These are phyloP conservation scores for Prionace glauca DNA, from an alignment of 2,797 vertebrate genomes.

Conservation along the genomic window DNA sequence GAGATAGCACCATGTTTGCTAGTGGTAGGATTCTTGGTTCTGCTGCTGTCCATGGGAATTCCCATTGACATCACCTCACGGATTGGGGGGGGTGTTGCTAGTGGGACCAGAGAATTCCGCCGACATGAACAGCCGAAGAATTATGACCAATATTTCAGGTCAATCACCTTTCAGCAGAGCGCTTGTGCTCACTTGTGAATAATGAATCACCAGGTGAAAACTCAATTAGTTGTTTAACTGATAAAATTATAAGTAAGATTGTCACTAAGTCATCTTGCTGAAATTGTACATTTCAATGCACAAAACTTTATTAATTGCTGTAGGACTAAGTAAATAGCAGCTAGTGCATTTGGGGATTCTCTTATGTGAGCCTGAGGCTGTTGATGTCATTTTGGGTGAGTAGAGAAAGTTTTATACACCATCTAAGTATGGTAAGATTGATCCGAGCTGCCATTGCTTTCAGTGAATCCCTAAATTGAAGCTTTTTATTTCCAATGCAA, in stretches of 20 bases:
- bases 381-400: background rate
- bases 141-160: background rate
- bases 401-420: background rate
- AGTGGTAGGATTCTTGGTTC: too few species aligned
- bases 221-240: background rate
- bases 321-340: background rate
- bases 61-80: too few species aligned
- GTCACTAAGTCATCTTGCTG: background rate
- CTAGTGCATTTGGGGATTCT: background rate
- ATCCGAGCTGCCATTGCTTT: background rate
- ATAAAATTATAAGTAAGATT: background rate
- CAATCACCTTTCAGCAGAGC: background rate
- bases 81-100: too few species aligned
- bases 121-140: too few species aligned
- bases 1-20: too few species aligned
- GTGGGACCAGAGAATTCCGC: too few species aligned
- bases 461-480: background rate
- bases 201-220: background rate
- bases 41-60: too few species aligned
- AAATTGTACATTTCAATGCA: background rate
- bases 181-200: background rate
- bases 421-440: background rate
- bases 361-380: background rate
- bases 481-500: background rate
- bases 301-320: background rate